These are phyloP conservation scores for Anastatus disparis DNA, from an alignment of 1,140 invertebrate species.

Conservation along the genomic window DNA sequence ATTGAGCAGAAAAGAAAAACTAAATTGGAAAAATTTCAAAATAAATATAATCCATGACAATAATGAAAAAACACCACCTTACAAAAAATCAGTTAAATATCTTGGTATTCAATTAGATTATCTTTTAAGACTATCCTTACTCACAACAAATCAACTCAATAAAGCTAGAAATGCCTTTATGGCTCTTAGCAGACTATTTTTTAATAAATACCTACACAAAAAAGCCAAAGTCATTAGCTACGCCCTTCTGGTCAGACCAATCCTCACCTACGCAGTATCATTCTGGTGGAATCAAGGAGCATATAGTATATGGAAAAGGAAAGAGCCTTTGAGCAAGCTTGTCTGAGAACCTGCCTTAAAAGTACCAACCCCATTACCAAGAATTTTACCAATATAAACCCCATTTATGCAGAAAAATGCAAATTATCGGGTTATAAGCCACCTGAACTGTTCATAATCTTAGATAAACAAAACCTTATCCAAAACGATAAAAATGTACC, in stretches of 20 bases:
- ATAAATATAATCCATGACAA: background rate
- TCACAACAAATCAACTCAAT: background rate
- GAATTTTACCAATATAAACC: too few relatives aligned
- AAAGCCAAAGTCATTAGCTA: slow-evolving; percentile 41
- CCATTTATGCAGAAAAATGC: too few relatives aligned
- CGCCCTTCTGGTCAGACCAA: slow-evolving; percentile 15
- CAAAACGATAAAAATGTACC: too few relatives aligned
- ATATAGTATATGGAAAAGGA: slow-evolving; percentile 1
- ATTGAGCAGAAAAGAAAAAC: background rate
- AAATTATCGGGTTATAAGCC: too few relatives aligned
- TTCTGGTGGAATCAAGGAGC: slow-evolving; percentile 25
- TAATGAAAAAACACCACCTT: background rate
- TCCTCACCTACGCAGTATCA: slow-evolving; percentile 6
- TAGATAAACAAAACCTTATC: too few relatives aligned
- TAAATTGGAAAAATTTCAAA: background rate
- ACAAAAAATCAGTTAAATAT: slow-evolving; percentile 31
- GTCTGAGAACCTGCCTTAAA: background rate
- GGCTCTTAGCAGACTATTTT: slow-evolving; percentile 22
- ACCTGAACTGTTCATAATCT: too few relatives aligned
- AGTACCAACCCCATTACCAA: too few relatives aligned
- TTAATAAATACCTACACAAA: slow-evolving; percentile 30
- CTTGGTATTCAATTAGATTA: background rate
- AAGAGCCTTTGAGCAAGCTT: background rate
- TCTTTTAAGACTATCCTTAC: background rate
- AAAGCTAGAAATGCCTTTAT: slow-evolving; percentile 21